Percentiles rank a stretch among this genome's conserved stretches.
phyloP scores from a whole-genome alignment of 2,113 vertebrate species.

The Barbus barbus region DNA sequence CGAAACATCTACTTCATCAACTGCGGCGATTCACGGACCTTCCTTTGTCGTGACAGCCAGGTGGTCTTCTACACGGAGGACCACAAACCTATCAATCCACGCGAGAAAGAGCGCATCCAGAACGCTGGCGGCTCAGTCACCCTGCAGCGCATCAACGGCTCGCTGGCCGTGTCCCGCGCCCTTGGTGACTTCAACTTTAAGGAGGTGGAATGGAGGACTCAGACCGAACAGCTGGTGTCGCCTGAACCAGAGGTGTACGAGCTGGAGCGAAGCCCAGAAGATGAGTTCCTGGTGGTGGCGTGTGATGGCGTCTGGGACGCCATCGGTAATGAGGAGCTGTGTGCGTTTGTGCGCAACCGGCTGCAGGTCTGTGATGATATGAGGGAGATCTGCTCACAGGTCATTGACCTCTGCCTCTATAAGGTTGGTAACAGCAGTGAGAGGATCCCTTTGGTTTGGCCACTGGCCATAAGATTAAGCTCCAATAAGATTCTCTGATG shows the following conservation, averaged over 20 bases:
- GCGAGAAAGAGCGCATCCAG: constrained; percentile 81
- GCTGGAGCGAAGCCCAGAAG: constrained; percentile 68
- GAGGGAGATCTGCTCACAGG: constrained; percentile 77
- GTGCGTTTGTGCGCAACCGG: constrained; percentile 75
- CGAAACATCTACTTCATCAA: constrained; percentile 79
- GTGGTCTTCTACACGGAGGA: constrained; percentile 82
- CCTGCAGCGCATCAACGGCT: constrained; percentile 79
- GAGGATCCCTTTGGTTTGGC: background rate
- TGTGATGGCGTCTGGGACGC: constrained; percentile 84
- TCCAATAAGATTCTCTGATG: too few species aligned
- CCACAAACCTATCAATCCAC: constrained; percentile 78
- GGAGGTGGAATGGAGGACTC: constrained; percentile 70
- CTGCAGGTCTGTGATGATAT: constrained; percentile 76
- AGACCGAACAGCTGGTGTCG: constrained; percentile 81
- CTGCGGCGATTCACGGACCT: constrained; percentile 81
- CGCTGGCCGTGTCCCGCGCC: constrained; percentile 80
- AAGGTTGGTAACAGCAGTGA: constrained; percentile 72
- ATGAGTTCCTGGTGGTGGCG: constrained; percentile 82
- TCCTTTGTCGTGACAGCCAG: constrained; percentile 73
- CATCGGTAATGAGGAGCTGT: constrained; percentile 76
- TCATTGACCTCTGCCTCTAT: constrained; percentile 82
- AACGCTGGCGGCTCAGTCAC: constrained; percentile 79
- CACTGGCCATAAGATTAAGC: background rate
- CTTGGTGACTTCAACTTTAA: constrained; percentile 85
- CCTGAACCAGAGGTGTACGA: constrained; percentile 82